Base-by-base conservation (phyloP, 2,113 vertebrate species). In the Nerophis lumbriciformis region DNA sequence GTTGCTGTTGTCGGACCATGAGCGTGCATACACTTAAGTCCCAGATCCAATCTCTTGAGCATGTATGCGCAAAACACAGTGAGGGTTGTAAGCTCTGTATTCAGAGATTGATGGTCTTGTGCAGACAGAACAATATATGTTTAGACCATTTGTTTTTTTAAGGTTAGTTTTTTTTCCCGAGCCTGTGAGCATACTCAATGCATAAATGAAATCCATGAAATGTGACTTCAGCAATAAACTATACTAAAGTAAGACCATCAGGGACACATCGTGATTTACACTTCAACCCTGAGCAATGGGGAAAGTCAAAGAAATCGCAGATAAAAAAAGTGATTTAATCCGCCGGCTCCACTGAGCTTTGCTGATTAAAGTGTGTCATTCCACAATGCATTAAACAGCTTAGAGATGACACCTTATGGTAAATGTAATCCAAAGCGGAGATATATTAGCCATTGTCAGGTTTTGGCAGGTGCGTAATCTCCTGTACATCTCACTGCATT, bases 281-380 rank as follows among this genome's bases (percentile, higher is more conserved):
- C 74, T 53, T 73, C 72, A 85, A 86, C 78, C 78, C 81, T 75
- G 81, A 81, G 83, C 81, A 56, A 47, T 60, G 71, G 78, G 38
- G 75, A 83, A 84, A 87, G 83, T 86, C 84, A 84, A 78, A 80
- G 80, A 81, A 81, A 82, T 79, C 60, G 11, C 73, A 78, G 84
- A 88, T 87, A 82, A 85, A 86, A 45, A 45, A 84, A 79, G 77
- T 84, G 83, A 88, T 88, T 86, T 86, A 85, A 88, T 88, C 87
- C 84, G 63, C 71, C 21, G 75, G 73, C 81, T 81, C 77, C 71
- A 63, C 79, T 61, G 79, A 79, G 81, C 81, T 80, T 61, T 2
- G 67, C 84, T 85, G 83, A 87, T 86, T 87, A 88, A 85, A 81
- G 83, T 72, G 75, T 69, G 66, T 64, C 70, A 64, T 83, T 82